A percentile compares a stretch with the other conserved stretches of the same genome.
Evolutionary conservation across 2,888 invertebrate genomes (phyloP).

Genomic region (Candidula unifasciata): DNA sequence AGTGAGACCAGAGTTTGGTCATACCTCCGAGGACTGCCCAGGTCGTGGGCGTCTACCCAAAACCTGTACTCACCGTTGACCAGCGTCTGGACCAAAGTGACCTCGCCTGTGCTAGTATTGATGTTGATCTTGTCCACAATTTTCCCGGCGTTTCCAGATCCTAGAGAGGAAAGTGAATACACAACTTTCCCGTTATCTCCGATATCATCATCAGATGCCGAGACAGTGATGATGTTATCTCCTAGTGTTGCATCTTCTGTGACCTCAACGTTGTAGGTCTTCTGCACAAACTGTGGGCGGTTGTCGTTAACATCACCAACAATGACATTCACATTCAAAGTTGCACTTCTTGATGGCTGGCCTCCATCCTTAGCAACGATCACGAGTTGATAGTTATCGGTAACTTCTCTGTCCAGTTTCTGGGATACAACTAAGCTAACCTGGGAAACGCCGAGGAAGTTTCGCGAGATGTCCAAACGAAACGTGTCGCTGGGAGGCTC

Average conservation of each 20-base stretch:
- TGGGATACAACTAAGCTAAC: slow-evolving; percentile 80
- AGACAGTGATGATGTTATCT: slow-evolving; percentile 83
- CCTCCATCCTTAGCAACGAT: slow-evolving; percentile 82
- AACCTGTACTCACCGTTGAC: slow-evolving; percentile 56
- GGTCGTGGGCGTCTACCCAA: slow-evolving; percentile 62
- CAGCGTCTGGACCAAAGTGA: slow-evolving; percentile 83
- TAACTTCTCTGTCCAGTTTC: slow-evolving; percentile 90
- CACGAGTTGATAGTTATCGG: slow-evolving; percentile 87
- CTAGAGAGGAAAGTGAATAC: slow-evolving; percentile 84
- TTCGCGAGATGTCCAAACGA: slow-evolving; percentile 63
- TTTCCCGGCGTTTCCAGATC: slow-evolving; percentile 79
- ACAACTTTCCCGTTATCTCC: slow-evolving; percentile 96
- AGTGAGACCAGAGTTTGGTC: slow-evolving; percentile 62
- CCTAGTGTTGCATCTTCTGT: slow-evolving; percentile 91
- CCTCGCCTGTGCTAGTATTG: slow-evolving; percentile 7
- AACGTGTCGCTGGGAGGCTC: slow-evolving; percentile 85
- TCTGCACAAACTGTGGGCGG: slow-evolving; percentile 92
- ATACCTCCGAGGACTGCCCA: slow-evolving; percentile 61
- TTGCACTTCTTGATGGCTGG: slow-evolving; percentile 59
- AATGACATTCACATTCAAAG: slow-evolving; percentile 82
- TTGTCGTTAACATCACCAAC: slow-evolving; percentile 83
- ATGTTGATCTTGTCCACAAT: slow-evolving; percentile 5
- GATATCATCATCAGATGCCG: slow-evolving; percentile 92
- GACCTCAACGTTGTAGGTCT: slow-evolving; percentile 89
- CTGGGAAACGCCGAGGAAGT: slow-evolving; percentile 68